Percentiles rank a stretch among this genome's conserved stretches.
Evolutionary conservation across 2,888 invertebrate species (phyloP).

Genomic region (Campopleginae sp.): DNA sequence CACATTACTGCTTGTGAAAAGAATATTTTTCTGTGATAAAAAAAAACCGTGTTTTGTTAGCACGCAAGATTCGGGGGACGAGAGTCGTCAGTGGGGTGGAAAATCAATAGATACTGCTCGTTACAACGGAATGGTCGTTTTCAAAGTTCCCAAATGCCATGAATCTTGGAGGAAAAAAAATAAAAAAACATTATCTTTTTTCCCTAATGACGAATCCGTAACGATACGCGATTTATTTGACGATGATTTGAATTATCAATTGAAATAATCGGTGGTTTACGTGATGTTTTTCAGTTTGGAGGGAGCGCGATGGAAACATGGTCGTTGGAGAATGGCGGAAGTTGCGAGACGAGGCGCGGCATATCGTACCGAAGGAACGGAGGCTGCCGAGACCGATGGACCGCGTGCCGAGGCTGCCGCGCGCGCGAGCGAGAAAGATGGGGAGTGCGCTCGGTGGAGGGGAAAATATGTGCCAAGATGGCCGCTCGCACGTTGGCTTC

Average conservation of each 20-base stretch:
- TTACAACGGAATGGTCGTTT: slow-evolving; percentile 45
- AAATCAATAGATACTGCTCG: slow-evolving; percentile 66
- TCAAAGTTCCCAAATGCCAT: not conserved
- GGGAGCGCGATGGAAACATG: slow-evolving; percentile 25
- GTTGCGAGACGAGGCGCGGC: slow-evolving; percentile 70
- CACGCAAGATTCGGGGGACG: slow-evolving; percentile 10
- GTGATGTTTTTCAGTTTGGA: slow-evolving; percentile 67
- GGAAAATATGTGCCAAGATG: slow-evolving; percentile 78
- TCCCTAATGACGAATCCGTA: not conserved
- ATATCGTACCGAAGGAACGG: slow-evolving; percentile 54
- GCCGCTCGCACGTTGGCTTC: slow-evolving; percentile 75
- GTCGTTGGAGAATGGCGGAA: slow-evolving; percentile 67
- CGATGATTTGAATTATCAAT: slow-evolving; percentile 31
- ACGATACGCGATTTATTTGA: not conserved
- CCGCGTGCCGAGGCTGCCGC: slow-evolving; percentile 41
- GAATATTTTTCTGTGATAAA: not conserved
- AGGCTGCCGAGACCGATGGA: slow-evolving; percentile 64
- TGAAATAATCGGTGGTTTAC: slow-evolving; percentile 28
- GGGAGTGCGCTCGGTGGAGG: slow-evolving; percentile 68
- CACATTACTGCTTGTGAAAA: not conserved
- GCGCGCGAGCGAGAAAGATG: slow-evolving; percentile 43
- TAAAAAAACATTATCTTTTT: slow-evolving; percentile 1
- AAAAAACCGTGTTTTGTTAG: not conserved
- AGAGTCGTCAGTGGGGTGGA: slow-evolving; percentile 51
- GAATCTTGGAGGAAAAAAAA: not conserved